A percentile compares a stretch with the other conserved stretches of the same genome.
phyloP scores from a whole-genome alignment of 2,797 vertebrate species.

The Ciconia nigra region DNA sequence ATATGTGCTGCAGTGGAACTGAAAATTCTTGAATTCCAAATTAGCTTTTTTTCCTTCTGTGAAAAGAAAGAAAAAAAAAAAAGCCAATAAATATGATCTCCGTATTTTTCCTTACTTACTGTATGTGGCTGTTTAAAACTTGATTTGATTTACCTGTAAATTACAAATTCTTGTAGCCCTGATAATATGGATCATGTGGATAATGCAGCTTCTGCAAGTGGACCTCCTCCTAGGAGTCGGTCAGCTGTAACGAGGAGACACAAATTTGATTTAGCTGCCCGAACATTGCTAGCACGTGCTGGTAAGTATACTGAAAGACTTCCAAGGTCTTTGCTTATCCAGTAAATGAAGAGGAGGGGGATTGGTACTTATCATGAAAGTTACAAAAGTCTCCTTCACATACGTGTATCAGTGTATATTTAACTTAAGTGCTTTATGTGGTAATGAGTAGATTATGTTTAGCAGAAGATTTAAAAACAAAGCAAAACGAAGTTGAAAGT shows the following conservation, averaged over 20 bases:
- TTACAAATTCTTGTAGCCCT: constrained; percentile 71
- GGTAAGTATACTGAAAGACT: constrained; percentile 74
- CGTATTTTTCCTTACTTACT: background rate
- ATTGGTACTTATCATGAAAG: background rate
- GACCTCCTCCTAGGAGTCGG: constrained; percentile 82
- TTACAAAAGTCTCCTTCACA: background rate
- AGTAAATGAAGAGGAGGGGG: background rate
- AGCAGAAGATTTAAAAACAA: background rate
- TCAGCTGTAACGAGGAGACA: constrained; percentile 89
- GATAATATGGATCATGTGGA: constrained; percentile 89
- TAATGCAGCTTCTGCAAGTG: constrained; percentile 83
- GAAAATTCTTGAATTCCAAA: background rate
- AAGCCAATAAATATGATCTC: background rate
- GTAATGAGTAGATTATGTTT: background rate
- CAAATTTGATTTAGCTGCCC: constrained; percentile 94
- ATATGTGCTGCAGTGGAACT: background rate
- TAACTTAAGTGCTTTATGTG: background rate
- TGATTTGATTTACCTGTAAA: background rate
- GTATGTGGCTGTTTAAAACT: background rate
- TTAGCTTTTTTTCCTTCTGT: fast-evolving
- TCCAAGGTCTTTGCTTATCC: background rate
- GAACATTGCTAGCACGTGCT: constrained; percentile 91
- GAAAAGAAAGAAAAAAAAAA: background rate
- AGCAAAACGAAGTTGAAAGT: background rate
- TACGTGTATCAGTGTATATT: background rate